phyloP scores from a whole-genome alignment of 2,888 invertebrate genomes.

The Micoletzkya japonica region DNA sequence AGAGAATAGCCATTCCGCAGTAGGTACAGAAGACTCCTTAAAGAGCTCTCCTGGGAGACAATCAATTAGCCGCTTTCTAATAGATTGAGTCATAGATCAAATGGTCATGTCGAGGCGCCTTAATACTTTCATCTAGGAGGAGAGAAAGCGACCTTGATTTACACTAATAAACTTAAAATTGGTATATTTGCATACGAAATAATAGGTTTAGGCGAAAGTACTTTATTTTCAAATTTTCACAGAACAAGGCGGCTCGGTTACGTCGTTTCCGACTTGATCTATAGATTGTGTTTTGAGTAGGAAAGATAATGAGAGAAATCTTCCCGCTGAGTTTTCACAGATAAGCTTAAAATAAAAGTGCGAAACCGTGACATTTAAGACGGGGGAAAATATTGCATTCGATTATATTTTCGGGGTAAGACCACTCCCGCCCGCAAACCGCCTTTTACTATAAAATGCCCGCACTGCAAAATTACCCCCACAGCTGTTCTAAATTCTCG shows the following conservation, averaged over 20 bases:
- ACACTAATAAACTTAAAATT: not conserved
- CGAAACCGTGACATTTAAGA: no score
- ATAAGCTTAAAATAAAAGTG: no score
- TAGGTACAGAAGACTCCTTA: slow-evolving; percentile 84
- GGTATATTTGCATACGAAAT: not conserved
- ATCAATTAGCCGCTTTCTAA: not conserved
- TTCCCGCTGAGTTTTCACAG: no score
- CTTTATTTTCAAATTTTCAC: not conserved
- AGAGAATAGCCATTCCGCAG: slow-evolving; percentile 86
- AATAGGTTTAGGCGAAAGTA: not conserved
- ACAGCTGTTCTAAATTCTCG: no score
- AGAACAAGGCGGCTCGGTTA: not conserved
- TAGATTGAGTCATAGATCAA: not conserved
- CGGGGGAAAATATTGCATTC: no score
- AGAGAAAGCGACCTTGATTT: not conserved
- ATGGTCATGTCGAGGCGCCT: no score
- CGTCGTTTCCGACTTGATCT: not conserved
- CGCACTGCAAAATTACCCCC: no score
- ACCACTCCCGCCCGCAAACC: no score
- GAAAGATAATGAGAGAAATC: no score
- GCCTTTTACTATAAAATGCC: no score
- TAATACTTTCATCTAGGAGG: no score
- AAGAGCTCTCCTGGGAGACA: slow-evolving; percentile 8
- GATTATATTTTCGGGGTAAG: no score
- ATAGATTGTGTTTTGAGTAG: not conserved